These are phyloP conservation scores for Eulemur macaco DNA, from an alignment of 2,113 vertebrate genomes.

Conservation along the genomic window DNA sequence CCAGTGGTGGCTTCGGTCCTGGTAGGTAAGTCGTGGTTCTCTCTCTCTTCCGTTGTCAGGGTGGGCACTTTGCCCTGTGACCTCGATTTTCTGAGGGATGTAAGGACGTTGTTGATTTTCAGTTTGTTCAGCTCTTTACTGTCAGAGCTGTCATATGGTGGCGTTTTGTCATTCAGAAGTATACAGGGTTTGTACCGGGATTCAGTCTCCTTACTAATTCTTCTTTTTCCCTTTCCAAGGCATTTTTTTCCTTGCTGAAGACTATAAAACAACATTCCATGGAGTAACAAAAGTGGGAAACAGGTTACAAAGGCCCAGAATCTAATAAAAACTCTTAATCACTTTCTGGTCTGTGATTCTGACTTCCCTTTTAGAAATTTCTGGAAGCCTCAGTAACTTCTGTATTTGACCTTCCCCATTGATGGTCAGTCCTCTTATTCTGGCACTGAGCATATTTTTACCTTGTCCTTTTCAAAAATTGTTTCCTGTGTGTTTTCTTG, in stretches of 20 bases:
- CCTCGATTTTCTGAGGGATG: neutral
- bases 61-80: neutral
- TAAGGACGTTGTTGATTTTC: conserved; percentile 9
- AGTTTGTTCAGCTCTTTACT: neutral
- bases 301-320: neutral
- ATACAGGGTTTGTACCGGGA: neutral
- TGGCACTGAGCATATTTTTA: neutral
- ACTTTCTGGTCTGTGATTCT: neutral
- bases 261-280: neutral
- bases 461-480: neutral
- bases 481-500: neutral
- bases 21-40: conserved; percentile 19
- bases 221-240: neutral
- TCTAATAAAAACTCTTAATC: conserved; percentile 2
- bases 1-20: rapidly evolving
- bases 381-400: neutral
- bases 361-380: conserved; percentile 21
- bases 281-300: neutral
- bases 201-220: neutral
- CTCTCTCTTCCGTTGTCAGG: neutral
- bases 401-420: neutral
- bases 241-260: neutral
- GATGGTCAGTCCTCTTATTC: neutral
- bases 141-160: neutral
- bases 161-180: neutral